Base-by-base conservation (phyloP, 2,113 vertebrate species). In the Phyllopteryx taeniolatus region DNA sequence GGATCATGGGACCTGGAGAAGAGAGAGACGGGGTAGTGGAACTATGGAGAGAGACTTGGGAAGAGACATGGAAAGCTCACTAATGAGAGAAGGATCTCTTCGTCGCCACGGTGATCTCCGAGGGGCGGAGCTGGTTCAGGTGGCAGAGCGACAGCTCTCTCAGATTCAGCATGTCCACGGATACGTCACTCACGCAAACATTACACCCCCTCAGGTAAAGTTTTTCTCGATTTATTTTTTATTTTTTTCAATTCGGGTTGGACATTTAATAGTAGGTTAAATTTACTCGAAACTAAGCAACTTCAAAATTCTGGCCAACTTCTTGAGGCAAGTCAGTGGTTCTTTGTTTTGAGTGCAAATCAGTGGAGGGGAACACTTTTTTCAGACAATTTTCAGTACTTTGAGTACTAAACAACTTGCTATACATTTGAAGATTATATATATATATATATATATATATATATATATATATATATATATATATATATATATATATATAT, bases 161-260 rank as follows among this genome's bases (percentile, higher is more conserved):
- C 95, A 96, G 81, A 96, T 98, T 64, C 95, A 99, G 79, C 96
- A 95, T 62, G 93, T 98, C 39, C 96, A 98, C 60, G 95, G 96
- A 88, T 96, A 95, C 84, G 96, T 98, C 86, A 94, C 95, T 76
- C 96, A 97, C 83, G 93, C 96, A 78, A 96, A 98, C 84, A 95
- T 90, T 78, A 69, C 87, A 19, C 90, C 90, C 8, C 83, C 85
- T 73, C 89, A 91, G 88, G 90, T 91, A 47, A 22, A 35, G 27
- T 64, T 1, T 72, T 19, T 49, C 4, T 43, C 39, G 8, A 10
- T 56, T 60, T 60, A 2, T 14, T 31, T 27, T 60, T 60, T 27
- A 1, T 39, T 39, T 39, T 39, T 39, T 39, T 39, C 6, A 39
- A 39, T 39, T 39, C 6, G 35, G 35, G 35, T 39, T 39, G 6